A percentile compares a stretch with the other conserved stretches of the same genome.
Evolutionary conservation across 2,113 vertebrate genomes (phyloP).

Genomic region (Callipepla californica): DNA sequence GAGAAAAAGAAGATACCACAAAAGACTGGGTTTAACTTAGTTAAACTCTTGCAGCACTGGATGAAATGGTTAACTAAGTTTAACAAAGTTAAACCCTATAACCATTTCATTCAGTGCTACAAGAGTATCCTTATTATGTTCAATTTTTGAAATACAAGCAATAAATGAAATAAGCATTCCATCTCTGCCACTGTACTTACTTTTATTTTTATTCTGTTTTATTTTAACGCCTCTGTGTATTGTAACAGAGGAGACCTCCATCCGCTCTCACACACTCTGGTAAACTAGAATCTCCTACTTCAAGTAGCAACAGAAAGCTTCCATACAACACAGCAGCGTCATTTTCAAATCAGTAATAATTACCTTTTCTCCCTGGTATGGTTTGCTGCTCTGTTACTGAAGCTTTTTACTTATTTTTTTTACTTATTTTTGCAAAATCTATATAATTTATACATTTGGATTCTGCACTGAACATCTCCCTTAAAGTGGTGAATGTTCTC

Average conservation of each 20-base stretch:
- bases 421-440: neutral
- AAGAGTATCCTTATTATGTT: neutral
- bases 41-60: neutral
- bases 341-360: neutral
- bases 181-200: neutral
- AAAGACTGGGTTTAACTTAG: neutral
- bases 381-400: neutral
- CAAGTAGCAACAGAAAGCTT: neutral
- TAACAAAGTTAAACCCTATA: neutral
- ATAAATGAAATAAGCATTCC: neutral
- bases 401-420: neutral
- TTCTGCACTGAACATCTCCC: neutral
- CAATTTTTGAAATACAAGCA: neutral
- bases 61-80: neutral
- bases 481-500: neutral
- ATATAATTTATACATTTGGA: neutral
- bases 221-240: neutral
- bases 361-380: neutral
- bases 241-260: neutral
- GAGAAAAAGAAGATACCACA: neutral
- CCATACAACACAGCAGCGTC: neutral
- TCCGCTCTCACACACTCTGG: rapidly evolving
- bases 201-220: neutral
- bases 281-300: neutral
- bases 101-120: neutral